Percentiles rank a stretch among this genome's conserved stretches.
These are phyloP conservation scores for Arothron firmamentum DNA, from an alignment of 2,113 vertebrate species.

Conservation along the genomic window DNA sequence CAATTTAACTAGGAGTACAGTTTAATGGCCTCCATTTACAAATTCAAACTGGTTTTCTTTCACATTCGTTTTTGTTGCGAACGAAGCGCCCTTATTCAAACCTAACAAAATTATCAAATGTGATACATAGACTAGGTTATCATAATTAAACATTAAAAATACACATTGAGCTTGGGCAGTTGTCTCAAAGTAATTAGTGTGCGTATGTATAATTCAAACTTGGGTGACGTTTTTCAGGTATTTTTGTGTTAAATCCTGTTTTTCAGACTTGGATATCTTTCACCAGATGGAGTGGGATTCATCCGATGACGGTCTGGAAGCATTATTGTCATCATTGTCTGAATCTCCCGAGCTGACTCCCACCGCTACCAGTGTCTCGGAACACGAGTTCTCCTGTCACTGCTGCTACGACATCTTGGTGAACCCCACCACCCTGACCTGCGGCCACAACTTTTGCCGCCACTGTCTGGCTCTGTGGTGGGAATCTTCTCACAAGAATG, in stretches of 20 bases:
- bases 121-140: too few relatives aligned
- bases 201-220: too few relatives aligned
- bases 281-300: slow-evolving; percentile 46
- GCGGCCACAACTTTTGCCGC: slow-evolving; percentile 94
- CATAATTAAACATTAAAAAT: too few relatives aligned
- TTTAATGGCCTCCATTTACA: too few relatives aligned
- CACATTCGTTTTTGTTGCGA: too few relatives aligned
- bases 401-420: slow-evolving; percentile 92
- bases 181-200: too few relatives aligned
- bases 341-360: slow-evolving; percentile 5
- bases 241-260: neutral
- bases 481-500: slow-evolving; percentile 86
- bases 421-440: slow-evolving; percentile 91
- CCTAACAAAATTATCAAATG: too few relatives aligned
- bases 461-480: slow-evolving; percentile 94
- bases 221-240: neutral
- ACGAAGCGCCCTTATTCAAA: too few relatives aligned
- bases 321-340: neutral
- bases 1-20: too few relatives aligned
- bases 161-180: too few relatives aligned
- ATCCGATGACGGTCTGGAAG: slow-evolving; percentile 4
- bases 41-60: too few relatives aligned
- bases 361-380: slow-evolving; percentile 65
- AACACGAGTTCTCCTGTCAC: slow-evolving; percentile 87
- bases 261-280: slow-evolving; percentile 24